phyloP scores from a whole-genome alignment of 1,140 invertebrate species.

The Drosophila ananassae region DNA sequence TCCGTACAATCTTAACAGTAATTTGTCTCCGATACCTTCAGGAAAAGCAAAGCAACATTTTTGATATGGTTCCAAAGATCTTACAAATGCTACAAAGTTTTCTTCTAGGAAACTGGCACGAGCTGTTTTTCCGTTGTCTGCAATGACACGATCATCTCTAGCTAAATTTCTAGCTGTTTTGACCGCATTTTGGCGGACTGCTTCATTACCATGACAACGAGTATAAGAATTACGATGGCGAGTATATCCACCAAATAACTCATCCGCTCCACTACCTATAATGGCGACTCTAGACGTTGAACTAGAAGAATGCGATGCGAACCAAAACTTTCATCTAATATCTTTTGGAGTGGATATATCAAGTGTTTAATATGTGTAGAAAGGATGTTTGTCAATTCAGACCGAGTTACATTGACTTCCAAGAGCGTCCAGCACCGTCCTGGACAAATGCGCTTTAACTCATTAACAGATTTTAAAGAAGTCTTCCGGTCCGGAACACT shows the following conservation, averaged over 20 bases:
- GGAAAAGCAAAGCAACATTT: conserved; percentile 89
- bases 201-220: conserved; percentile 85
- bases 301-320: conserved; percentile 91
- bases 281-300: conserved; percentile 84
- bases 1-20: conserved; percentile 93
- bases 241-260: conserved; percentile 97
- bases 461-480: conserved; percentile 89
- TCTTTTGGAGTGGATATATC: conserved; percentile 92
- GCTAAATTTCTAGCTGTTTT: conserved; percentile 93
- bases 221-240: conserved; percentile 91
- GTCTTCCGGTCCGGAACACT: conserved; percentile 92
- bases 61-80: conserved; percentile 89
- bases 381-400: conserved; percentile 87
- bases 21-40: conserved; percentile 96
- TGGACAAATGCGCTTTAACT: conserved; percentile 89
- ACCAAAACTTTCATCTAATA: conserved; percentile 99
- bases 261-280: conserved; percentile 97
- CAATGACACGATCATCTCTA: conserved; percentile 95
- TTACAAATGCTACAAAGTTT: conserved; percentile 90
- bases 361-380: conserved; percentile 88
- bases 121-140: conserved; percentile 91
- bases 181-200: conserved; percentile 83
- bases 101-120: conserved; percentile 98
- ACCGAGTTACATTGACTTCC: conserved; percentile 90
- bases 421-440: conserved; percentile 87